Percentiles rank a stretch among this genome's conserved stretches.
Evolutionary conservation across 2,113 vertebrate species (phyloP).

Genomic region (Chaetodon auriga): DNA sequence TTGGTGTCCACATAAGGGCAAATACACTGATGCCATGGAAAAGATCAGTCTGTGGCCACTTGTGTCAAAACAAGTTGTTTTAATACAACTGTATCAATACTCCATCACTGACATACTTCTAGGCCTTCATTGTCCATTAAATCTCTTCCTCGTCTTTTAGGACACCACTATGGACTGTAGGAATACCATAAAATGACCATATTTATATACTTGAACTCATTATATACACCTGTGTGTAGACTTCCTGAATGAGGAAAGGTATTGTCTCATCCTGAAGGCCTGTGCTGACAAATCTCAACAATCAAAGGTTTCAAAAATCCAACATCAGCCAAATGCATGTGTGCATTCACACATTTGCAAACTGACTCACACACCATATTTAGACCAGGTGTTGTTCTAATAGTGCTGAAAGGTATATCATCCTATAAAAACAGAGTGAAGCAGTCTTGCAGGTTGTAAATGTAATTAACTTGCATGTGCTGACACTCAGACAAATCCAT

Average conservation of each 20-base stretch:
- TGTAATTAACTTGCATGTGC: slow-evolving; percentile 1
- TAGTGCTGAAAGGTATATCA: background rate
- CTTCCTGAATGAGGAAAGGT: slow-evolving; percentile 18
- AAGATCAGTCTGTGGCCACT: background rate
- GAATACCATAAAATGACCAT: too few species aligned
- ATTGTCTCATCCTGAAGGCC: slow-evolving; percentile 22
- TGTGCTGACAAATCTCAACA: slow-evolving; percentile 6
- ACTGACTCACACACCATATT: slow-evolving; percentile 1
- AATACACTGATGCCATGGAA: background rate
- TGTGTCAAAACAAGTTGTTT: background rate
- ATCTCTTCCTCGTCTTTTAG: background rate
- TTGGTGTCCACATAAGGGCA: background rate
- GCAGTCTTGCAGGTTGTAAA: slow-evolving; percentile 3
- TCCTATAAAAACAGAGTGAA: slow-evolving; percentile 6
- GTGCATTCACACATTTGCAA: background rate
- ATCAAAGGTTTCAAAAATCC: slow-evolving; percentile 2
- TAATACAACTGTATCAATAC: background rate
- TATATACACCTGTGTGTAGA: background rate
- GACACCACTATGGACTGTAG: background rate
- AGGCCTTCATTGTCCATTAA: background rate
- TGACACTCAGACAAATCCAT: background rate
- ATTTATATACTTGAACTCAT: too few species aligned
- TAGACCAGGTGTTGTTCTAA: slow-evolving; percentile 28
- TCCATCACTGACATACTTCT: background rate
- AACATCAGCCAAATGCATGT: background rate